These are phyloP conservation scores for Diadophis punctatus DNA, from an alignment of 2,113 vertebrate genomes.

Conservation along the genomic window DNA sequence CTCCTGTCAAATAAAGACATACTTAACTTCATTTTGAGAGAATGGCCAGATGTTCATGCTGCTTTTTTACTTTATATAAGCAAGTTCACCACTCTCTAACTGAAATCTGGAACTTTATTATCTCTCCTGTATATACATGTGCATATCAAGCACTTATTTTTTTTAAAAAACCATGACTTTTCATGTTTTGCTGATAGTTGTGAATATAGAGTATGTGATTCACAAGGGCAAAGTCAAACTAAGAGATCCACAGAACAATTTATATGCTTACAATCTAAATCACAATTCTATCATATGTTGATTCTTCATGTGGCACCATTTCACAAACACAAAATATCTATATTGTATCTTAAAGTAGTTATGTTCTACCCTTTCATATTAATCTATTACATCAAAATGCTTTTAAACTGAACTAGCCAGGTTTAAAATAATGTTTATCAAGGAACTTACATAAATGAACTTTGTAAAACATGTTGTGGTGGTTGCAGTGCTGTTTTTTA, in stretches of 20 bases:
- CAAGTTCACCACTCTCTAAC: background rate
- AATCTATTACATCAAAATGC: background rate
- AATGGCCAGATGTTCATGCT: background rate
- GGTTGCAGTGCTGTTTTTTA: background rate
- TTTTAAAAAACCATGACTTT: background rate
- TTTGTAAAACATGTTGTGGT: background rate
- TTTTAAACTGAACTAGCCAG: background rate
- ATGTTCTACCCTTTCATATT: background rate
- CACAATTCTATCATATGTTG: background rate
- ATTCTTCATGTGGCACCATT: background rate
- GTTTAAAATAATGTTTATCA: background rate
- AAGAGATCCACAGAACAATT: background rate
- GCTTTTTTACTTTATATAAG: constrained; percentile 6
- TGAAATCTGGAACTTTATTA: background rate
- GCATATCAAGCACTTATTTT: background rate
- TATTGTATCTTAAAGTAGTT: background rate
- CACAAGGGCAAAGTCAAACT: background rate
- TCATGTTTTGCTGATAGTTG: background rate
- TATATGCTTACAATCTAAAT: background rate
- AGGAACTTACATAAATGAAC: background rate
- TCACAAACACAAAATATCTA: background rate
- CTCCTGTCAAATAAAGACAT: constrained; percentile 13
- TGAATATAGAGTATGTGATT: background rate
- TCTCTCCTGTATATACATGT: background rate
- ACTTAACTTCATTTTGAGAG: constrained; percentile 18